Evolutionary conservation across 2,113 vertebrate genomes (phyloP), one percentile per base, ranked within the genome.

Genomic region (Spea bombifrons): DNA sequence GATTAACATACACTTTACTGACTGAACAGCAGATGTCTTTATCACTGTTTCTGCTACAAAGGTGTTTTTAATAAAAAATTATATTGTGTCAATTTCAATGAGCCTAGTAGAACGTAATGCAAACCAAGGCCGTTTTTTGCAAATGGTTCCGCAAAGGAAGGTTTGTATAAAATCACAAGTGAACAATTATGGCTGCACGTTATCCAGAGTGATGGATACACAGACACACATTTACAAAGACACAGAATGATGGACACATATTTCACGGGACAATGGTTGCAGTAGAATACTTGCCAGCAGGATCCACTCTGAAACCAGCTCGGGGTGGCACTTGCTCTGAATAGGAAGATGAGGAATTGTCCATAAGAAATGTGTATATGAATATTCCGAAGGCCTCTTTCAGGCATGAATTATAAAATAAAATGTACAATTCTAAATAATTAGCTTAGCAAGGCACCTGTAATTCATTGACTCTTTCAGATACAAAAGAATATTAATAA

Each of bases 301-400:
- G 92, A 90, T 97, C 97, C 86, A 85, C 86, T 87, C 94, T 92
- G 89, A 95, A 95, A 84, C 91, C 87, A 76, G 93, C 92, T 92
- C 95, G 94, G 80, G 94, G 94, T 81, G 94, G 94, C 83, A 92
- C 93, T 86, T 96, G 92, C 84, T 99, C 97, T 99, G 88, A 88
- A 92, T 89, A 85, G 89, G 89, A 91, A 94, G 90, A 93, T 61
- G 85, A 89, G 88, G 89, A 91, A 89, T 90, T 86, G 90, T 85
- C 83, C 71, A 85, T 90, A 84, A 94, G 92, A 88, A 90, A 90
- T 53, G 83, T 85, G 8, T 8, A 48, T 49, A 48, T 52, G 9
- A 47, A 47, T 66, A 12, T n/a, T 66, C 57, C 66, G 65, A 66
- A 13, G 44, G 30, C 8, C 75, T 76, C 45, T 53, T 59, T 59